Evolutionary conservation across 2,888 invertebrate genomes (phyloP).

Genomic region (Molanna angustata): DNA sequence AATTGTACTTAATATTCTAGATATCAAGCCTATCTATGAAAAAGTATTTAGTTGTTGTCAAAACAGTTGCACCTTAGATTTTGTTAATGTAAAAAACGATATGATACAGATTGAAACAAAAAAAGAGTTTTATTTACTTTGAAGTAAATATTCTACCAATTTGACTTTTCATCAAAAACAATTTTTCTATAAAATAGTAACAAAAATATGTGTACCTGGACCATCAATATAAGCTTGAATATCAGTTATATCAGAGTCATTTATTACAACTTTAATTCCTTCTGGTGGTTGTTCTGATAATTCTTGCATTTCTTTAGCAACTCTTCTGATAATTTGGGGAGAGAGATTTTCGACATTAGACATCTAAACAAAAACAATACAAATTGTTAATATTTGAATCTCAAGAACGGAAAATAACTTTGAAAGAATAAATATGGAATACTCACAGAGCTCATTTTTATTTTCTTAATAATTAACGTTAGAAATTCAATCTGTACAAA

Average conservation of each 20-base stretch:
- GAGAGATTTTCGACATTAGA: constrained; percentile 94
- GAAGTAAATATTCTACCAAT: too few species aligned
- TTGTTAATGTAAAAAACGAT: too few species aligned
- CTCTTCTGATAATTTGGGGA: constrained; percentile 85
- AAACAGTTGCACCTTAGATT: too few species aligned
- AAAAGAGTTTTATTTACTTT: too few species aligned
- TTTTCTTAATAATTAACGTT: not conserved
- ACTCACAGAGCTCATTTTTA: constrained; percentile 26
- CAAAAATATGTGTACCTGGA: too few species aligned
- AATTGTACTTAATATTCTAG: too few species aligned
- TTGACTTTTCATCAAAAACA: too few species aligned
- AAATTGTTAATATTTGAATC: not conserved
- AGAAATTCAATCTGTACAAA: not conserved
- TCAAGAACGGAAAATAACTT: not conserved
- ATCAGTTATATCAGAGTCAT: constrained; percentile 92
- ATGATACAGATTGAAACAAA: too few species aligned
- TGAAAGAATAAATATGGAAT: constrained; percentile 2
- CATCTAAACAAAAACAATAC: constrained; percentile 44
- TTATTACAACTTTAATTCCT: constrained; percentile 84
- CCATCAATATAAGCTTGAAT: constrained; percentile 91
- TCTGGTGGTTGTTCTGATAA: constrained; percentile 81
- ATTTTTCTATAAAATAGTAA: too few species aligned
- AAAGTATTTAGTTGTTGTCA: too few species aligned
- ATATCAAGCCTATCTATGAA: too few species aligned
- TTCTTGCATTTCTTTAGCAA: constrained; percentile 84